Percentiles rank a stretch among this genome's conserved stretches.
phyloP scores from a whole-genome alignment of 2,888 invertebrate genomes.

The Alentia gelatinosa region DNA sequence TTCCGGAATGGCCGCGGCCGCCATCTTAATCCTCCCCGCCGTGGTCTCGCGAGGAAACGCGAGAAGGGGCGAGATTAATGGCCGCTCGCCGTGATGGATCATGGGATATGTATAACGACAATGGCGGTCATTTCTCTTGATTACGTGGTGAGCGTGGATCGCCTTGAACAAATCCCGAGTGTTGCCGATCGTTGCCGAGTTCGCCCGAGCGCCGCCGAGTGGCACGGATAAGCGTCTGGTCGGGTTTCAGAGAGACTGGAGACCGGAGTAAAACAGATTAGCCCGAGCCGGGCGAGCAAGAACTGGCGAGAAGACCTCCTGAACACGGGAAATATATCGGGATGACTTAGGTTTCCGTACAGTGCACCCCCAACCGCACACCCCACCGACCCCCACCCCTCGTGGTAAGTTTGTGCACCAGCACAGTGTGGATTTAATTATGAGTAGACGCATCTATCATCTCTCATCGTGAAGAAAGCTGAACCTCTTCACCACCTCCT shows the following conservation, averaged over 20 bases:
- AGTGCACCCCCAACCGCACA: too few relatives aligned
- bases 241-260: too few relatives aligned
- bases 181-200: neutral
- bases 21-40: neutral
- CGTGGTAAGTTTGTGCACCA: too few relatives aligned
- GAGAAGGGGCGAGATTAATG: slow-evolving; percentile 13
- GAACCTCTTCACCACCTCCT: too few relatives aligned
- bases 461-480: too few relatives aligned
- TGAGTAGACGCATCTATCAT: too few relatives aligned
- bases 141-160: neutral
- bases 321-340: too few relatives aligned
- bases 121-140: slow-evolving; percentile 21
- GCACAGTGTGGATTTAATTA: too few relatives aligned
- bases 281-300: neutral
- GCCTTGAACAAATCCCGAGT: neutral
- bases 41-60: neutral
- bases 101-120: slow-evolving; percentile 17
- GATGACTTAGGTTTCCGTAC: too few relatives aligned
- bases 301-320: too few relatives aligned
- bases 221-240: neutral
- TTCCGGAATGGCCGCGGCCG: neutral
- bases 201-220: neutral
- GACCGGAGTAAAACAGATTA: neutral
- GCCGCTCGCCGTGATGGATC: neutral
- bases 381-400: too few relatives aligned